phyloP scores from a whole-genome alignment of 2,113 vertebrate species.

The Rhegmatorhina hoffmannsi region DNA sequence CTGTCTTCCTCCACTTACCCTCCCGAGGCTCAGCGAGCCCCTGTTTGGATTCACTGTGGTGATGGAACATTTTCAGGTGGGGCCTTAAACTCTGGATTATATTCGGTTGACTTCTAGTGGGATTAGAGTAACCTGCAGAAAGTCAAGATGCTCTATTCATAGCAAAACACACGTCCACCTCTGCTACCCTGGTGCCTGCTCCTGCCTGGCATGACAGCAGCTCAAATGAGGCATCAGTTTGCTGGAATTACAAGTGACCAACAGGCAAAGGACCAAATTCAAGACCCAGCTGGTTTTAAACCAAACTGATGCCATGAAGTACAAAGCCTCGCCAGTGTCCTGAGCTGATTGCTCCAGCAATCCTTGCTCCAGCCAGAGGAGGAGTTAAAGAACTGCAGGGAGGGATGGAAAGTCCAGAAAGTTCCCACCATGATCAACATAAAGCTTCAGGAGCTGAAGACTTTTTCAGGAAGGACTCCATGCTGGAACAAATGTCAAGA shows the following conservation, averaged over 20 bases:
- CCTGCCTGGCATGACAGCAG: background rate
- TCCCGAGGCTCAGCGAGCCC: slow-evolving; percentile 59
- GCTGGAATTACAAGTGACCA: background rate
- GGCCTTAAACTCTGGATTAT: slow-evolving; percentile 84
- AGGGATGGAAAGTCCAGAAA: background rate
- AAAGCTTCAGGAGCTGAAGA: background rate
- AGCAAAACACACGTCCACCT: background rate
- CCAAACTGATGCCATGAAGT: background rate
- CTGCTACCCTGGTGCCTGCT: background rate
- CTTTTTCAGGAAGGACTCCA: background rate
- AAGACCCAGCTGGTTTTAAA: background rate
- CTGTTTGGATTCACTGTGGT: slow-evolving; percentile 68
- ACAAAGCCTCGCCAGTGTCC: background rate
- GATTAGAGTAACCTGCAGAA: slow-evolving; percentile 81
- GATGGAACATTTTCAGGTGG: slow-evolving; percentile 78
- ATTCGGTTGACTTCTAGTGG: slow-evolving; percentile 81
- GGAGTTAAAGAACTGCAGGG: background rate
- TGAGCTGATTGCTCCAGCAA: background rate
- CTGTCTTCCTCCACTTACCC: slow-evolving; percentile 81
- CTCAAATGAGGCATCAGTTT: fast-evolving
- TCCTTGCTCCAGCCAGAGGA: background rate
- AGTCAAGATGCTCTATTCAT: slow-evolving; percentile 62
- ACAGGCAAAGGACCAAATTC: background rate
- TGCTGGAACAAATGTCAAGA: background rate
- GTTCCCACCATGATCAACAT: fast-evolving